Evolutionary conservation across 2,113 vertebrate genomes (phyloP), one percentile per base, ranked within the genome.

Genomic region (Seriola rivoliana): DNA sequence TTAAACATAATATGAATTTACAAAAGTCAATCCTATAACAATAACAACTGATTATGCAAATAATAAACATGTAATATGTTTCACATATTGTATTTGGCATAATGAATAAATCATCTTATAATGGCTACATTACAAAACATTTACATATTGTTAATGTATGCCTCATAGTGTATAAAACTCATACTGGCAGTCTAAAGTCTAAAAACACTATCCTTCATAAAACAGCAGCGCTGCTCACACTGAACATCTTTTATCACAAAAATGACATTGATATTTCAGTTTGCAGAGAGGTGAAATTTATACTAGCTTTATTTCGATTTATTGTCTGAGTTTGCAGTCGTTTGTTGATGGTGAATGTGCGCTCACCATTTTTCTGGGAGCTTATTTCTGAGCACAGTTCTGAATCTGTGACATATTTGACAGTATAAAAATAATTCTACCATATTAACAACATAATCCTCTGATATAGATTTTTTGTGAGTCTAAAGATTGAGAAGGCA

Each of bases 31-130:
- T 81, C 67, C 82, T 44, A 67, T 54, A 80, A 75, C 9, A 75
- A 75, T 62, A 87, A 68, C 58, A 87, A 74, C 11, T 71, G 71
- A 90, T 88, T 87, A 90, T 85, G 63, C 14, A 88, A 85, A 90
- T 75, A 40, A 75, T 81, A 85, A 87, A 82, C 59, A 74, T 38
- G 66, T 66, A 71, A 75, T 40, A 81, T 85, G 60, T 81, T 82
- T 87, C 42, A 81, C 58, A 84, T 64, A 82, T 54, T 87, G 60
- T 78, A 81, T 84, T 89, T 88, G 32, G 14, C 62, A 81, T 82
- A 82, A 68, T 70, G 69, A 68, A 86, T n/a, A 71, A 78, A 78
- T 81, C 44, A 76, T 50, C 9, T 14, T 78, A 80, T 21, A 80
- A 69, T 65, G 77, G 55, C 62, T 86, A 78, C 62, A 82, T 83